Evolutionary conservation across 2,113 vertebrate species (phyloP).

Genomic region (Empidonax alnorum): DNA sequence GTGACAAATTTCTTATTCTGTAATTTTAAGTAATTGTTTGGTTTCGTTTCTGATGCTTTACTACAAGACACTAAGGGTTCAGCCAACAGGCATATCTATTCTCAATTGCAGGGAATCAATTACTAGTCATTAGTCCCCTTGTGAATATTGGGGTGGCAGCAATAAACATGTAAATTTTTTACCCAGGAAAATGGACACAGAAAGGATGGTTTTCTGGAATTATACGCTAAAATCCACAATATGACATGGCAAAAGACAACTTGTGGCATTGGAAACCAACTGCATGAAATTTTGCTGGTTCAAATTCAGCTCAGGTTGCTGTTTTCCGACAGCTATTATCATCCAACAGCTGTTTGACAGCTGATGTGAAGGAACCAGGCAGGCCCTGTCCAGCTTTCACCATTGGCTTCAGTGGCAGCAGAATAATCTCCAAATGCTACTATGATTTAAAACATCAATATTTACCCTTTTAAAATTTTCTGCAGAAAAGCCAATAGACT

Average conservation of each 20-base stretch:
- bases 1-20: not conserved
- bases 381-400: not conserved
- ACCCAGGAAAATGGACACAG: not conserved
- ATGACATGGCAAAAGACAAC: not conserved
- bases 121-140: constrained; percentile 3
- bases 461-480: not conserved
- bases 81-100: not conserved
- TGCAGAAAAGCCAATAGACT: not conserved
- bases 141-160: not conserved
- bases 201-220: not conserved
- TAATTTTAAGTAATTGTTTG: not conserved
- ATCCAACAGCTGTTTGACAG: not conserved
- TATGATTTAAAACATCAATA: not conserved
- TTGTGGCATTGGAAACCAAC: not conserved
- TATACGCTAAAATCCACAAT: not conserved
- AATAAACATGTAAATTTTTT: not conserved
- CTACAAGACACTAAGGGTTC: not conserved
- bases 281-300: not conserved
- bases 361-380: not conserved
- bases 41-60: not conserved
- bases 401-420: not conserved
- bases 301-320: constrained; percentile 24
- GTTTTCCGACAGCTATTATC: not conserved
- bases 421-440: not conserved
- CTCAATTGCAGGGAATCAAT: not conserved